A percentile compares a stretch with the other conserved stretches of the same genome.
Evolutionary conservation across 2,888 invertebrate genomes (phyloP).

Genomic region (Agrotis puta): DNA sequence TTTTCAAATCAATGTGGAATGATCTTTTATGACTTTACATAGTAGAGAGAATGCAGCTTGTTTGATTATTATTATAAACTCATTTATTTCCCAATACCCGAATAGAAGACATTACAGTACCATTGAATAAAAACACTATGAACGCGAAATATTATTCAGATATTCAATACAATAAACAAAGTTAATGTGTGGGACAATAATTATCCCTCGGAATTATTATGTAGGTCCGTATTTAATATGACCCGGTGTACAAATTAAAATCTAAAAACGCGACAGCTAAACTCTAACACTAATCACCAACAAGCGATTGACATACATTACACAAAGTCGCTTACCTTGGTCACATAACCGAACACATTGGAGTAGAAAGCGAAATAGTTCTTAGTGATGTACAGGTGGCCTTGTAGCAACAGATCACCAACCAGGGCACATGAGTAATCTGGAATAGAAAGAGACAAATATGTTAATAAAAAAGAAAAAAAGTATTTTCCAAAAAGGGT

Average conservation of each 20-base stretch:
- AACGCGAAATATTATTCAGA: no score
- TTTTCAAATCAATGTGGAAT: no score
- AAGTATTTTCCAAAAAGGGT: slow-evolving; percentile 9
- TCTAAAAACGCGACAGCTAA: slow-evolving; percentile 9
- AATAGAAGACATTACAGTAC: no score
- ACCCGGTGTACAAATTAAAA: neutral
- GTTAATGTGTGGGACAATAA: no score
- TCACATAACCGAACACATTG: slow-evolving; percentile 98
- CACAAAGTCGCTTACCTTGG: slow-evolving; percentile 92
- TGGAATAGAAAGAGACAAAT: slow-evolving; percentile 80
- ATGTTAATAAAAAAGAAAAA: neutral
- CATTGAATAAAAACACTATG: no score
- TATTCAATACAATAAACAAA: no score
- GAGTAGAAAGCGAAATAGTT: slow-evolving; percentile 99
- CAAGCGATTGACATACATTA: slow-evolving; percentile 32
- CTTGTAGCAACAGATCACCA: slow-evolving; percentile 97
- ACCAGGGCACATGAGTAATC: slow-evolving; percentile 98
- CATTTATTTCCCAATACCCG: no score
- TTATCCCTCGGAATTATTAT: no score
- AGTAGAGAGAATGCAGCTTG: no score
- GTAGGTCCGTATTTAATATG: no score
- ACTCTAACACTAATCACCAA: slow-evolving; percentile 17
- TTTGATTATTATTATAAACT: no score
- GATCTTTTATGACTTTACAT: no score
- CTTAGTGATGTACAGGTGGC: slow-evolving; percentile 97